These are phyloP conservation scores for Cossypha niveicapilla DNA, from an alignment of 2,797 vertebrate genomes.

Conservation along the genomic window DNA sequence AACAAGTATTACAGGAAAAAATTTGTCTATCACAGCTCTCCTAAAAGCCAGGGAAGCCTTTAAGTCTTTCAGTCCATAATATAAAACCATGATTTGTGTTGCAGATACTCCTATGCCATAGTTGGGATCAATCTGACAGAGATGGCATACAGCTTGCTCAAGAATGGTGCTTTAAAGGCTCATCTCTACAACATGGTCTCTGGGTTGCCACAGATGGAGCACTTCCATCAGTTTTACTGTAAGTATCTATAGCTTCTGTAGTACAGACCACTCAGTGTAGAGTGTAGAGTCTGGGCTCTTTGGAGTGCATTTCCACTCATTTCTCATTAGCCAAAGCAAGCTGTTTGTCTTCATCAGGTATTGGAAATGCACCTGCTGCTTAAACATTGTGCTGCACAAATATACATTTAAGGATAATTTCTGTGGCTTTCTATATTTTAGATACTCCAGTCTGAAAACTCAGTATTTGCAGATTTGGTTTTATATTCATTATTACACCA, in stretches of 20 bases:
- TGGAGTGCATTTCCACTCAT: not conserved
- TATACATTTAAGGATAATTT: not conserved
- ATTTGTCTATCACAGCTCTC: not conserved
- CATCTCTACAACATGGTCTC: slow-evolving; percentile 89
- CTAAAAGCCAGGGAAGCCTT: not conserved
- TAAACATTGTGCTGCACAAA: not conserved
- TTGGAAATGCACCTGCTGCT: not conserved
- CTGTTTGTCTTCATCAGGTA: not conserved
- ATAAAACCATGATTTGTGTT: slow-evolving; percentile 30
- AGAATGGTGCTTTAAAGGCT: slow-evolving; percentile 85
- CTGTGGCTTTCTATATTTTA: not conserved
- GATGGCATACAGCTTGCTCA: slow-evolving; percentile 95
- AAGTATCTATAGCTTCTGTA: slow-evolving; percentile 64
- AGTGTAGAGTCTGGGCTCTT: accelerated
- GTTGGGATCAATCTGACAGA: slow-evolving; percentile 98
- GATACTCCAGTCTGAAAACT: not conserved
- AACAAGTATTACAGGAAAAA: not conserved
- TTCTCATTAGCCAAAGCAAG: not conserved
- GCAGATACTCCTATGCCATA: slow-evolving; percentile 96
- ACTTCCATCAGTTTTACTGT: slow-evolving; percentile 98
- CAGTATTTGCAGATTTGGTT: not conserved
- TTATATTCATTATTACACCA: not conserved
- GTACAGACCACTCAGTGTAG: accelerated
- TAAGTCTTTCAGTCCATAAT: accelerated
- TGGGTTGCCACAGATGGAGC: slow-evolving; percentile 80